Percentiles rank a stretch among this genome's conserved stretches.
phyloP scores from a whole-genome alignment of 2,888 invertebrate genomes.

The Pherbina coryleti region DNA sequence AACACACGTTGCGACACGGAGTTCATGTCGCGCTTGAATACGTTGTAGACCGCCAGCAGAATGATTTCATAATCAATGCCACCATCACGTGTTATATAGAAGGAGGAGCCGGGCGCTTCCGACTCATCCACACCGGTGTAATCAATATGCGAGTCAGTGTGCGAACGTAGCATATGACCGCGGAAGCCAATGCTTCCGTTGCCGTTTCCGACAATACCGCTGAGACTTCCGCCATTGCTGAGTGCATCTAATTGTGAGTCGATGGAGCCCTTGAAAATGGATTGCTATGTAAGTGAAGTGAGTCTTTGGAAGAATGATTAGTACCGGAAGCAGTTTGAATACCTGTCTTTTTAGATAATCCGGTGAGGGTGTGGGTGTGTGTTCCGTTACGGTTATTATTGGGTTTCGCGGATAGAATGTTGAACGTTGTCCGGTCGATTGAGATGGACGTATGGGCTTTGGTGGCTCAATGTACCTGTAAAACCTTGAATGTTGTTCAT shows the following conservation, averaged over 20 bases:
- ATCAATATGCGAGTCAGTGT: conserved; percentile 92
- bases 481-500: conserved; percentile 65
- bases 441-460: conserved; percentile 63
- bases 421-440: conserved; percentile 63
- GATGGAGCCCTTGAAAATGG: conserved; percentile 77
- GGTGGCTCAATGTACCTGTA: conserved; percentile 69
- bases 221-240: conserved; percentile 64
- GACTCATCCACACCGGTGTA: conserved; percentile 88
- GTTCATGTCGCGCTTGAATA: conserved; percentile 85
- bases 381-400: conserved; percentile 96
- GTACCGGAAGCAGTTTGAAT: conserved; percentile 49
- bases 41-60: conserved; percentile 85
- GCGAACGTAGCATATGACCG: conserved; percentile 82
- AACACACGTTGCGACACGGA: conserved; percentile 90
- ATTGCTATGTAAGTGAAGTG: background rate
- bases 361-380: conserved; percentile 92
- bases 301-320: no score
- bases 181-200: conserved; percentile 62
- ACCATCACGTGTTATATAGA: conserved; percentile 95
- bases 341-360: conserved; percentile 87
- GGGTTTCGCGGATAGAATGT: conserved; percentile 84
- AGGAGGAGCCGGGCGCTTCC: conserved; percentile 88
- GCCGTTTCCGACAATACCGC: conserved; percentile 53
- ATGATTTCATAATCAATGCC: conserved; percentile 93
- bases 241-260: conserved; percentile 83